A percentile compares a stretch with the other conserved stretches of the same genome.
These are phyloP conservation scores for Melipona quadrifasciata DNA, from an alignment of 1,140 invertebrate genomes.

Conservation along the genomic window DNA sequence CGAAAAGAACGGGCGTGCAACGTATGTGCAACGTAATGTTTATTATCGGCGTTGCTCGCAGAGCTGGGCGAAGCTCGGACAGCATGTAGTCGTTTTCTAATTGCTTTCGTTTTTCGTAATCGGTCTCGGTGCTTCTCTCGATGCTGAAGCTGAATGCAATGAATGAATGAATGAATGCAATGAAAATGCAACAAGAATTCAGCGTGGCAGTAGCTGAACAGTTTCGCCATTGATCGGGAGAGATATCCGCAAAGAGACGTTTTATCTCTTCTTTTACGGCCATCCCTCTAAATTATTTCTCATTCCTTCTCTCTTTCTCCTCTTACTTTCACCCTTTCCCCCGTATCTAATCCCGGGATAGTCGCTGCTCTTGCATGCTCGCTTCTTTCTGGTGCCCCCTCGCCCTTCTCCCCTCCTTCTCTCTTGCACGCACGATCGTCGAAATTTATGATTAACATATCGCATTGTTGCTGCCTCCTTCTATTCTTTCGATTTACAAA, in stretches of 20 bases:
- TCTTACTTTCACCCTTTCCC: neutral
- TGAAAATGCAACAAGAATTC: neutral
- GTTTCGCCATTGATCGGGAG: neutral
- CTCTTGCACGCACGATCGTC: slow-evolving; percentile 33
- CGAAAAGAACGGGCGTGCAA: neutral
- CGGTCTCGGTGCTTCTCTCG: too few relatives aligned
- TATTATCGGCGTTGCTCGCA: too few relatives aligned
- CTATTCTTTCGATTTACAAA: slow-evolving; percentile 52
- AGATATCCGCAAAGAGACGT: neutral
- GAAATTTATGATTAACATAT: slow-evolving; percentile 58
- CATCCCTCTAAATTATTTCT: neutral
- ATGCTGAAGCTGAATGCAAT: too few relatives aligned
- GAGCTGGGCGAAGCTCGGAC: too few relatives aligned
- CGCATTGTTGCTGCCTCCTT: slow-evolving; percentile 44
- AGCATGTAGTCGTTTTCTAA: too few relatives aligned
- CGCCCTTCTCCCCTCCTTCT: neutral
- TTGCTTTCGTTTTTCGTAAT: too few relatives aligned
- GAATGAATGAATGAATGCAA: too few relatives aligned
- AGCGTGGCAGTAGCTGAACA: neutral
- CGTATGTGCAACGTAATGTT: neutral
- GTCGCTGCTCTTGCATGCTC: neutral
- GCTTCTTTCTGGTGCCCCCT: neutral
- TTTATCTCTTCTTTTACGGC: neutral
- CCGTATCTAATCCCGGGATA: neutral
- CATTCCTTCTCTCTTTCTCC: too few relatives aligned